Evolutionary conservation across 2,797 vertebrate species (phyloP).

Genomic region (Botia almorhae): DNA sequence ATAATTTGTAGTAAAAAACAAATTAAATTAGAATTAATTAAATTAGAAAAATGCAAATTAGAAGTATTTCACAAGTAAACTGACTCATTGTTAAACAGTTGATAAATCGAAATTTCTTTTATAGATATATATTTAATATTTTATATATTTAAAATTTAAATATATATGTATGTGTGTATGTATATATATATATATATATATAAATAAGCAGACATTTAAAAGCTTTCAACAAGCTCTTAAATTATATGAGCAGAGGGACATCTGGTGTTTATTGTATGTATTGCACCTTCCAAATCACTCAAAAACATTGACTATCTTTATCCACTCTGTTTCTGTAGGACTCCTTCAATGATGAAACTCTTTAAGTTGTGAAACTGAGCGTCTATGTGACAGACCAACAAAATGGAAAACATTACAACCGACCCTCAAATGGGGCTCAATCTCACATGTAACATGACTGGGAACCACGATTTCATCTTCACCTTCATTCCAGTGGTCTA

Average conservation of each 20-base stretch:
- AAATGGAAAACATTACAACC: conserved; percentile 74
- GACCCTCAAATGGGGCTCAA: conserved; percentile 72
- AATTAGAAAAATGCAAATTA: not conserved
- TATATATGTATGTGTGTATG: too few species aligned
- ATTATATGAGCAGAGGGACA: conserved; percentile 21
- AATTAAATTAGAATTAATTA: too few species aligned
- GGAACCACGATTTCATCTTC: conserved; percentile 86
- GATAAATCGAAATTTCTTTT: not conserved
- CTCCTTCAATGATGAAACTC: not conserved
- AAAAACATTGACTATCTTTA: conserved; percentile 11
- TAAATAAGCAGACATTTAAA: too few species aligned
- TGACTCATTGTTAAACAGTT: not conserved
- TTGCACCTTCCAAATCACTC: not conserved
- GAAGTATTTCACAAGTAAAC: not conserved
- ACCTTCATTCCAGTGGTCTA: conserved; percentile 91
- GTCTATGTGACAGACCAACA: conserved; percentile 15
- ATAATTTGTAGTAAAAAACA: too few species aligned
- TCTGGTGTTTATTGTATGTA: conserved; percentile 36
- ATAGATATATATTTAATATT: too few species aligned
- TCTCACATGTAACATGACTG: conserved; percentile 84
- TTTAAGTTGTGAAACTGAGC: not conserved
- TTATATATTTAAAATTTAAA: too few species aligned
- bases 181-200: too few species aligned
- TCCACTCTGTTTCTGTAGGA: conserved; percentile 5
- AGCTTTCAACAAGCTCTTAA: not conserved